phyloP scores from a whole-genome alignment of 2,797 vertebrate genomes.

The Myotis daubentonii region DNA sequence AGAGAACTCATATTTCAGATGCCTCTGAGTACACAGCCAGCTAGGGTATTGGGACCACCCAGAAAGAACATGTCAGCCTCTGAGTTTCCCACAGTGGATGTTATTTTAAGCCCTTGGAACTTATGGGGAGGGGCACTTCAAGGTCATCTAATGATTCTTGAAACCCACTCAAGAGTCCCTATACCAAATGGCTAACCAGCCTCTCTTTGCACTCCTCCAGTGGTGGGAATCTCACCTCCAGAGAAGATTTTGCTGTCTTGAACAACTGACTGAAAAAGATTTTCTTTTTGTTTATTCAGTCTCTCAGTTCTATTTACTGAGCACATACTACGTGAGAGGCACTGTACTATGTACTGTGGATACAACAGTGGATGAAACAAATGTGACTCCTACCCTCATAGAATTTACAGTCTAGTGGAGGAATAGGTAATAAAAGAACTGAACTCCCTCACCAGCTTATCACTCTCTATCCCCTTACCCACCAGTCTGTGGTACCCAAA shows the following conservation, averaged over 20 bases:
- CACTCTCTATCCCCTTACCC: background rate
- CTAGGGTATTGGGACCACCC: background rate
- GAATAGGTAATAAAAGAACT: background rate
- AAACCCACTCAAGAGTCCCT: background rate
- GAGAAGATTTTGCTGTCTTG: background rate
- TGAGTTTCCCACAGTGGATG: background rate
- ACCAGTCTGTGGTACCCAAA: background rate
- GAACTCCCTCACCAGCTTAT: background rate
- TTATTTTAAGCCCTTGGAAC: background rate
- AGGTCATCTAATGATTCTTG: background rate
- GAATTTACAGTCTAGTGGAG: background rate
- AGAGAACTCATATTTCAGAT: background rate
- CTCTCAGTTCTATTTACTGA: slow-evolving; percentile 23
- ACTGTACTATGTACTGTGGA: background rate
- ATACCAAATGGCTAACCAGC: background rate
- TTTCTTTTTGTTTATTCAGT: background rate
- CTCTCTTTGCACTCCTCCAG: background rate
- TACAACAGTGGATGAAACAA: background rate
- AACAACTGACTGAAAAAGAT: background rate
- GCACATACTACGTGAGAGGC: background rate
- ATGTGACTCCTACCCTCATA: background rate
- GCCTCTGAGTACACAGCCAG: background rate
- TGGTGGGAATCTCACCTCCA: background rate
- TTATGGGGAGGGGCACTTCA: background rate
- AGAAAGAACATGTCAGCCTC: background rate